These are phyloP conservation scores for Popillia japonica DNA, from an alignment of 1,140 invertebrate genomes.

Conservation along the genomic window DNA sequence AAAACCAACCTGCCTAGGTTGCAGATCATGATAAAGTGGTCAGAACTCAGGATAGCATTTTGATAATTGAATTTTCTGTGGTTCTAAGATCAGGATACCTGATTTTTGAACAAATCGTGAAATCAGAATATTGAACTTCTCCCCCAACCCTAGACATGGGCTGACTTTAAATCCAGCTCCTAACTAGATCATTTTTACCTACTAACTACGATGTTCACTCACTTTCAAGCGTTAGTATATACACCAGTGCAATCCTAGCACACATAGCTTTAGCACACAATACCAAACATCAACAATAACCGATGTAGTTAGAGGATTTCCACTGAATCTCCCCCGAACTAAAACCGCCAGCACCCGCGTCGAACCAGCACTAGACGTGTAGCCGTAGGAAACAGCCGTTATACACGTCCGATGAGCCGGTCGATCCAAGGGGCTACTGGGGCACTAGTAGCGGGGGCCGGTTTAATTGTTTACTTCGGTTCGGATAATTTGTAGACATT, in stretches of 20 bases:
- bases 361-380: not conserved
- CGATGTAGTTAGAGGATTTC: not conserved
- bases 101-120: no score
- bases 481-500: constrained; percentile 15
- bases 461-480: constrained; percentile 6
- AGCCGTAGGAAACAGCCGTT: not conserved
- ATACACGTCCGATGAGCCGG: not conserved
- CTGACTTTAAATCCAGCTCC: no score
- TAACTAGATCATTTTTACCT: no score
- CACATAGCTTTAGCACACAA: not conserved
- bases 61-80: no score
- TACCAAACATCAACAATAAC: not conserved
- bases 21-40: no score
- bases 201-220: no score
- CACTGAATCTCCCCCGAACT: not conserved
- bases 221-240: not conserved
- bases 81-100: no score
- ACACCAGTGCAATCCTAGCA: not conserved
- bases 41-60: no score
- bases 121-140: no score
- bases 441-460: not conserved
- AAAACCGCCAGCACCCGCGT: not conserved
- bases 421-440: not conserved
- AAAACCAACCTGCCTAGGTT: no score
- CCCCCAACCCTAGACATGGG: no score